Evolutionary conservation across 2,888 invertebrate genomes (phyloP).

Genomic region (Parnassius smintheus): DNA sequence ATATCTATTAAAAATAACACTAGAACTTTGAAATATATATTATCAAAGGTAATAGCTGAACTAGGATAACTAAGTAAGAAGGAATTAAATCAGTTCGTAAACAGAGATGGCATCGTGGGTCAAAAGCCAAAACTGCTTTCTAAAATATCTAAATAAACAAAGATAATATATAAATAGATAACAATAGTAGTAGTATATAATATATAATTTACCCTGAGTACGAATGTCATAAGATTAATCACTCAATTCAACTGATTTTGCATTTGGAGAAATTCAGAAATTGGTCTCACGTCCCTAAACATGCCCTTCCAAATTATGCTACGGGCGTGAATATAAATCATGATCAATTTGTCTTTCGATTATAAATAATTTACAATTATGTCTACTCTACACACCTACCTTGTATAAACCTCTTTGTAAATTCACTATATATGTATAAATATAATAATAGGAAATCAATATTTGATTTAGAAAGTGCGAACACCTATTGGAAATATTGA

Average conservation of each 20-base stretch:
- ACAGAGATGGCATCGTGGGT: slow-evolving; percentile 54
- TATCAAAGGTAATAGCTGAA: slow-evolving; percentile 35
- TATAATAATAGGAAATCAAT: slow-evolving; percentile 36
- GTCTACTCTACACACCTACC: slow-evolving; percentile 76
- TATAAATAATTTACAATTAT: slow-evolving; percentile 67
- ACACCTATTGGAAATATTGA: slow-evolving; percentile 19
- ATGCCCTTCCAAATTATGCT: slow-evolving; percentile 65
- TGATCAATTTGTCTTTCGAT: slow-evolving; percentile 37
- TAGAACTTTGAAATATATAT: not conserved
- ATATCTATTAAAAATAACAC: slow-evolving; percentile 14
- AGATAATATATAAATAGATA: slow-evolving; percentile 59
- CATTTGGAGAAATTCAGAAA: slow-evolving; percentile 62
- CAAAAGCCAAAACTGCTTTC: slow-evolving; percentile 52
- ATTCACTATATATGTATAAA: slow-evolving; percentile 58
- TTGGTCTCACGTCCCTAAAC: slow-evolving; percentile 64
- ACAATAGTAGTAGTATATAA: slow-evolving; percentile 50
- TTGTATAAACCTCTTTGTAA: slow-evolving; percentile 80
- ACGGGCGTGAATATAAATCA: slow-evolving; percentile 49
- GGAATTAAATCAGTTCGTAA: slow-evolving; percentile 36
- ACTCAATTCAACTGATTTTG: slow-evolving; percentile 50
- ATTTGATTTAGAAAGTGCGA: slow-evolving; percentile 7
- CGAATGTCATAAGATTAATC: slow-evolving; percentile 76
- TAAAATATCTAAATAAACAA: slow-evolving; percentile 58
- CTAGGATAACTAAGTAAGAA: slow-evolving; percentile 39
- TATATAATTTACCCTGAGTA: slow-evolving; percentile 73